phyloP scores from a whole-genome alignment of 1,140 invertebrate genomes.

The Reticulitermes speratus region DNA sequence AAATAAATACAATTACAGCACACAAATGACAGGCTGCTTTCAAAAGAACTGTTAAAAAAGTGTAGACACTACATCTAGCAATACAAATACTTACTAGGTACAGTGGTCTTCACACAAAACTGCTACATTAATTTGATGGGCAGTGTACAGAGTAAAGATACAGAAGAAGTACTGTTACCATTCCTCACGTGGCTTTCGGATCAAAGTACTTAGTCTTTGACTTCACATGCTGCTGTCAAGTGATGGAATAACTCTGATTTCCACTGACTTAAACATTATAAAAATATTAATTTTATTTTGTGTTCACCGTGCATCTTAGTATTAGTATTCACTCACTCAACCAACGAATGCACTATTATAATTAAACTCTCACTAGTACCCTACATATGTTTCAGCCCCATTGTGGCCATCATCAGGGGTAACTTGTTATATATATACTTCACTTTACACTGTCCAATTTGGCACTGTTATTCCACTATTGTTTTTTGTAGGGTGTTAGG shows the following conservation, averaged over 20 bases:
- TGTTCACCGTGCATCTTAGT: too few relatives aligned
- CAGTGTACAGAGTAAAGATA: background rate
- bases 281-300: too few relatives aligned
- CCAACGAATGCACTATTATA: too few relatives aligned
- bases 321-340: too few relatives aligned
- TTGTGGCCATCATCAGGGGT: too few relatives aligned
- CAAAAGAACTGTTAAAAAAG: background rate
- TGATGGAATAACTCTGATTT: background rate
- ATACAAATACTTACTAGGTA: slow-evolving; percentile 6
- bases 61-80: background rate
- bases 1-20: slow-evolving; percentile 9
- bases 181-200: background rate
- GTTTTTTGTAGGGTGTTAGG: too few relatives aligned
- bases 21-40: background rate
- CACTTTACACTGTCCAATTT: too few relatives aligned
- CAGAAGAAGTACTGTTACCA: background rate
- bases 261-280: too few relatives aligned
- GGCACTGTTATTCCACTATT: too few relatives aligned
- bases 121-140: slow-evolving; percentile 3
- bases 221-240: background rate
- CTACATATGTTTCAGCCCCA: too few relatives aligned
- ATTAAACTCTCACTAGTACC: too few relatives aligned
- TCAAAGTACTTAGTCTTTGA: background rate
- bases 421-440: too few relatives aligned
- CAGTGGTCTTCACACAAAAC: background rate